These are phyloP conservation scores for Zaprionus gabonicus DNA, from an alignment of 1,140 invertebrate species.

Conservation along the genomic window DNA sequence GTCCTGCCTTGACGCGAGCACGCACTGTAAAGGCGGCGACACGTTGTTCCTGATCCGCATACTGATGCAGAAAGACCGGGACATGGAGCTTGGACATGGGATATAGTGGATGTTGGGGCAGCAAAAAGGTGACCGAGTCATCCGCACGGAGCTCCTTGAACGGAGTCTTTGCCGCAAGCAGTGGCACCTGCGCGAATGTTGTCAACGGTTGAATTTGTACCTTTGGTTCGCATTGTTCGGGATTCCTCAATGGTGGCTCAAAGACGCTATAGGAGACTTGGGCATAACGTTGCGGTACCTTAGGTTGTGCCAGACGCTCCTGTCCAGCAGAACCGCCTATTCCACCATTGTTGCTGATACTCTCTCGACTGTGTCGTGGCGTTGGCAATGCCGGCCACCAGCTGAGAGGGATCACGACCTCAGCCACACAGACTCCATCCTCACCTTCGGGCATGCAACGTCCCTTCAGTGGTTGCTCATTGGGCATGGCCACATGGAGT, in stretches of 20 bases:
- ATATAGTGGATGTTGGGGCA: conserved; percentile 94
- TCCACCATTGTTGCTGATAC: background rate
- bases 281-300: conserved; percentile 88
- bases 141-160: conserved; percentile 93
- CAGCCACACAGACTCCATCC: conserved; percentile 95
- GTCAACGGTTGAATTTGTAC: conserved; percentile 89
- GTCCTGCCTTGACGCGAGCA: conserved; percentile 93
- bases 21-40: conserved; percentile 93
- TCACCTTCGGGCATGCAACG: conserved; percentile 94
- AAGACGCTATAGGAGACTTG: conserved; percentile 93
- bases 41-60: conserved; percentile 86
- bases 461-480: conserved; percentile 88
- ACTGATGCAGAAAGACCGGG: conserved; percentile 92
- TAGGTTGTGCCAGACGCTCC: conserved; percentile 85
- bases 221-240: conserved; percentile 89
- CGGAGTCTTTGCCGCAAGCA: conserved; percentile 90
- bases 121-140: conserved; percentile 91
- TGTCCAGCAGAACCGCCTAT: background rate
- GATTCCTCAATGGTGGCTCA: conserved; percentile 89
- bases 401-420: conserved; percentile 90
- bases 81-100: conserved; percentile 94
- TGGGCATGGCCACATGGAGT: conserved; percentile 88
- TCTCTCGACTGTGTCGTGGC: conserved; percentile 84
- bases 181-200: conserved; percentile 86
- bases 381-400: conserved; percentile 93